Evolutionary conservation across 2,113 vertebrate species (phyloP).

Genomic region (Caranx ignobilis): DNA sequence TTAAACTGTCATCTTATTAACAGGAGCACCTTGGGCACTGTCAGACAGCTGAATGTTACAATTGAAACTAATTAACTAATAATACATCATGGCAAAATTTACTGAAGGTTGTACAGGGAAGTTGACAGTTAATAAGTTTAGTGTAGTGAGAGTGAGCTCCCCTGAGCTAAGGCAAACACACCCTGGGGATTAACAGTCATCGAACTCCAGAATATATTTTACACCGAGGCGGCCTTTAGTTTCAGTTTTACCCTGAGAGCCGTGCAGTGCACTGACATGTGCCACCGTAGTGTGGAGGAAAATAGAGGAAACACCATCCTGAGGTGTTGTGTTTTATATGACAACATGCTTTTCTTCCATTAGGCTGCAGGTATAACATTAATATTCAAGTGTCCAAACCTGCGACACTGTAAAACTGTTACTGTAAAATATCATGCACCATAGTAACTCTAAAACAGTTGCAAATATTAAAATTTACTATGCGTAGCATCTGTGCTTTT

Average conservation of each 20-base stretch:
- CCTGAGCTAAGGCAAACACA: background rate
- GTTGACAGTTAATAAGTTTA: background rate
- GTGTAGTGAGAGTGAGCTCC: background rate
- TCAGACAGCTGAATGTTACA: background rate
- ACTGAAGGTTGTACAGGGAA: background rate
- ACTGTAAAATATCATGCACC: background rate
- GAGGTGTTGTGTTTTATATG: background rate
- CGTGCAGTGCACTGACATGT: background rate
- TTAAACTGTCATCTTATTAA: background rate
- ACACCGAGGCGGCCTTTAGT: background rate
- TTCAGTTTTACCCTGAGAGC: background rate
- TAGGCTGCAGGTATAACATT: background rate
- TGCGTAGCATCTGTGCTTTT: background rate
- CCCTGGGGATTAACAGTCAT: background rate
- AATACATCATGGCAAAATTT: constrained; percentile 2
- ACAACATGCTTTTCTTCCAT: background rate
- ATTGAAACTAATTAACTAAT: background rate
- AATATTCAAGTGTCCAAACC: background rate
- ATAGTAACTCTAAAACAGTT: too few relatives aligned
- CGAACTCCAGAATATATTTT: background rate
- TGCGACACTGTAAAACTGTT: too few relatives aligned
- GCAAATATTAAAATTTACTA: background rate
- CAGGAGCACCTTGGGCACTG: background rate
- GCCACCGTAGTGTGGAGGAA: background rate
- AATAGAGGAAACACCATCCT: background rate